Percentiles rank a stretch among this genome's conserved stretches.
These are phyloP conservation scores for Sterna hirundo DNA, from an alignment of 2,113 vertebrate species.

Conservation along the genomic window DNA sequence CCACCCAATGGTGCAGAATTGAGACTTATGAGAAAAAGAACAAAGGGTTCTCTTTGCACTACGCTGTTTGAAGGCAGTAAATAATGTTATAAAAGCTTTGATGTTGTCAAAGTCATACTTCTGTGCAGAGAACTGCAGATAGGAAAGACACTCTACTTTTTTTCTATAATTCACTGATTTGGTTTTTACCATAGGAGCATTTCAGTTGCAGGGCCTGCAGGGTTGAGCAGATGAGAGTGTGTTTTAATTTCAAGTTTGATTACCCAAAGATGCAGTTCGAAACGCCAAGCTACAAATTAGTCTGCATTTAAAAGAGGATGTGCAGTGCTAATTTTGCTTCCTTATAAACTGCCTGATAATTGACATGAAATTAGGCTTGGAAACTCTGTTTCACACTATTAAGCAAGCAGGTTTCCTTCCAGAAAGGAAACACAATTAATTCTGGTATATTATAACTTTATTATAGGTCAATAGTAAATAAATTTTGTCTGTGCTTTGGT, in stretches of 20 bases:
- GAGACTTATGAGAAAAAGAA: neutral
- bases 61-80: neutral
- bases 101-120: neutral
- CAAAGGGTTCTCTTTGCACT: neutral
- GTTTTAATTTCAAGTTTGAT: neutral
- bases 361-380: constrained; percentile 50
- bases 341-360: constrained; percentile 25
- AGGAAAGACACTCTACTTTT: neutral
- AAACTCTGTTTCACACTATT: constrained; percentile 46
- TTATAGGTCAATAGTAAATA: constrained; percentile 45
- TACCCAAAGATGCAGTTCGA: neutral
- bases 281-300: constrained; percentile 25
- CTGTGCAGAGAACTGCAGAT: neutral
- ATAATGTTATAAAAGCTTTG: neutral
- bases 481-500: neutral
- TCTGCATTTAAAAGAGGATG: neutral
- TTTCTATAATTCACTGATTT: no score
- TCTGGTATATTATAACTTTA: constrained; percentile 41
- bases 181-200: neutral
- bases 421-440: constrained; percentile 59
- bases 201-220: neutral
- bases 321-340: constrained; percentile 25
- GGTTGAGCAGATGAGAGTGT: neutral
- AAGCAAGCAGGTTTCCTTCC: constrained; percentile 56
- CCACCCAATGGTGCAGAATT: neutral